Evolutionary conservation across 2,888 invertebrate species (phyloP).

Genomic region (Tortrix viridana): DNA sequence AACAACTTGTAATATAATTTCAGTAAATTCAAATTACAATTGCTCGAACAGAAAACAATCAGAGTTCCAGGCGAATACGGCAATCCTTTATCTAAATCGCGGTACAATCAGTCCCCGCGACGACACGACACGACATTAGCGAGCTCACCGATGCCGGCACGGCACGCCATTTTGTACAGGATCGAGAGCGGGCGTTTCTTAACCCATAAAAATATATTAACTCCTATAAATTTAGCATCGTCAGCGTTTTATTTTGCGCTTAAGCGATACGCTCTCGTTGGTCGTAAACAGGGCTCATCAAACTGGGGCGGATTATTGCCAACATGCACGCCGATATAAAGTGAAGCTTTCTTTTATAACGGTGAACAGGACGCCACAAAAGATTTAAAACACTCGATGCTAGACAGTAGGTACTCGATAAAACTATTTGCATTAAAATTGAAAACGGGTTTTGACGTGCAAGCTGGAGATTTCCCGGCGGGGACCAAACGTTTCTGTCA

Average conservation of each 20-base stretch:
- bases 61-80: not conserved
- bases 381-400: constrained; percentile 33
- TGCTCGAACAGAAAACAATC: not conserved
- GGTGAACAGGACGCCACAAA: constrained; percentile 41
- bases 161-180: constrained; percentile 27
- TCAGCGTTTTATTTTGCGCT: constrained; percentile 75
- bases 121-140: constrained; percentile 28
- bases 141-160: constrained; percentile 28
- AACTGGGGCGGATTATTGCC: constrained; percentile 63
- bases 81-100: constrained; percentile 16
- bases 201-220: constrained; percentile 75
- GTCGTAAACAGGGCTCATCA: constrained; percentile 75
- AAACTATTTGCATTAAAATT: constrained; percentile 38
- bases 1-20: no score
- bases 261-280: constrained; percentile 66
- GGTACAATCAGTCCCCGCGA: constrained; percentile 4
- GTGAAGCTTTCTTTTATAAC: constrained; percentile 50
- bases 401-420: constrained; percentile 19
- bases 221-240: constrained; percentile 75
- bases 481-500: constrained; percentile 21
- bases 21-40: not conserved
- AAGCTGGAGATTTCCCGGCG: constrained; percentile 34
- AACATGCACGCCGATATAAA: constrained; percentile 62
- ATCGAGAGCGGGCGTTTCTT: constrained; percentile 51
- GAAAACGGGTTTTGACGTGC: constrained; percentile 35